Percentiles rank a stretch among this genome's conserved stretches.
Conservation (phyloP, 2,113 vertebrate genomes). For the Pituophis catenifer region DNA sequence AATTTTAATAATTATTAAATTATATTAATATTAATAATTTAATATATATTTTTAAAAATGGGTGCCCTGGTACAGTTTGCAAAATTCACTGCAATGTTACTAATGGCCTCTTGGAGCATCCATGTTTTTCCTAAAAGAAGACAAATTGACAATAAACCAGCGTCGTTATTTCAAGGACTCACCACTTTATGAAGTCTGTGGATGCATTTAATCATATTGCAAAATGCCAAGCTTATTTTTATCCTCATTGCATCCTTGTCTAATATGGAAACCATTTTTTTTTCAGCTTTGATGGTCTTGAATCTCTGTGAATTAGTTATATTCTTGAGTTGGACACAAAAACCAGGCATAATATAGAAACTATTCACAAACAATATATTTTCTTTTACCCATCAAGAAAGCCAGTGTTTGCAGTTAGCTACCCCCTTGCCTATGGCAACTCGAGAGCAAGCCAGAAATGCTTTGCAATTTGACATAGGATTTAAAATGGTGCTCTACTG, state of each 20-base stretch:
- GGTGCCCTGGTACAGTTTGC: neutral
- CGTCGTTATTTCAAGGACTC: no score
- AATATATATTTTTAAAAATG: neutral
- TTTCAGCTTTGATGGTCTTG: neutral
- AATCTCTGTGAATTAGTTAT: neutral
- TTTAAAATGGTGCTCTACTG: neutral
- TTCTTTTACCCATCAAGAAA: neutral
- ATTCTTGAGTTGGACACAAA: neutral
- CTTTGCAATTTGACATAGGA: no score
- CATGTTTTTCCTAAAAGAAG: conserved; percentile 22
- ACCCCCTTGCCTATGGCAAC: no score
- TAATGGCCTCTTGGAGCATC: conserved; percentile 11
- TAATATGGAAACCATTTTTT: neutral
- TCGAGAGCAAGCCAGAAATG: no score
- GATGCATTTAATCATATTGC: neutral
- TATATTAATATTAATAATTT: no score
- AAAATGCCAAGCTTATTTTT: neutral
- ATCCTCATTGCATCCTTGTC: neutral
- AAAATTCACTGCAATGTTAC: neutral
- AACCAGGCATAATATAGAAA: neutral
- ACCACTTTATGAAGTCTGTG: no score
- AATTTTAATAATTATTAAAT: no score
- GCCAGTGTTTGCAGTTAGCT: no score
- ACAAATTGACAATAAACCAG: neutral
- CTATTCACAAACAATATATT: neutral